Conservation (phyloP, 2,888 invertebrate genomes). For the Cheilosia grossa region DNA sequence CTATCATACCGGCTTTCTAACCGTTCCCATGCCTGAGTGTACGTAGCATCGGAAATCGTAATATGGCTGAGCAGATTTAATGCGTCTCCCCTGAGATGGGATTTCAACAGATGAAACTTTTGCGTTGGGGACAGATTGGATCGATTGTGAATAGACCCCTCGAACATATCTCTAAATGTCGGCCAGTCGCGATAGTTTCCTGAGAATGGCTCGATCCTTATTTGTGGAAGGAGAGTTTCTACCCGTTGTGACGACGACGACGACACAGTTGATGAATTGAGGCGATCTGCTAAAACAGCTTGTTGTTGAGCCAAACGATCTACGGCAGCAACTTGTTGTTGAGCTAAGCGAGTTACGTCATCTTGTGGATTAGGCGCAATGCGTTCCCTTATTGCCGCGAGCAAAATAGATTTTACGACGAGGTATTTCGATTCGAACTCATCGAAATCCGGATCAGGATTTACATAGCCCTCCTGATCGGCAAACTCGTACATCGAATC, state of each 20-base stretch:
- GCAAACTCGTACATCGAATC: neutral
- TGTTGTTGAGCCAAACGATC: neutral
- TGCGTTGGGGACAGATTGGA: no score
- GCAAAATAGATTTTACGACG: no score
- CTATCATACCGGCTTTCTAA: no score
- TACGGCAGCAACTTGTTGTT: no score
- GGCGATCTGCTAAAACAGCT: neutral
- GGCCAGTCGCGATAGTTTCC: neutral
- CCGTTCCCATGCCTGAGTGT: no score
- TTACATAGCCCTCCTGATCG: neutral
- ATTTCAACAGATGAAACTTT: constrained; percentile 6
- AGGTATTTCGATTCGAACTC: neutral
- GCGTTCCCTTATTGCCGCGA: no score
- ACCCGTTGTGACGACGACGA: neutral
- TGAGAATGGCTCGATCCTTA: neutral
- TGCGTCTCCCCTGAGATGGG: constrained; percentile 3
- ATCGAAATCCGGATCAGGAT: neutral
- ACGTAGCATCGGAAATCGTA: neutral
- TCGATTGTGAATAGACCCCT: neutral
- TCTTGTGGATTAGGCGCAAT: no score
- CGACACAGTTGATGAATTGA: neutral
- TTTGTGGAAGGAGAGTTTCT: neutral
- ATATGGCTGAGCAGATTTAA: constrained; percentile 27
- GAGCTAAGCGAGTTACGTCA: no score
- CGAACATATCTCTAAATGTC: neutral